These are phyloP conservation scores for Ophiodon elongatus DNA, from an alignment of 2,113 vertebrate species.

Conservation along the genomic window DNA sequence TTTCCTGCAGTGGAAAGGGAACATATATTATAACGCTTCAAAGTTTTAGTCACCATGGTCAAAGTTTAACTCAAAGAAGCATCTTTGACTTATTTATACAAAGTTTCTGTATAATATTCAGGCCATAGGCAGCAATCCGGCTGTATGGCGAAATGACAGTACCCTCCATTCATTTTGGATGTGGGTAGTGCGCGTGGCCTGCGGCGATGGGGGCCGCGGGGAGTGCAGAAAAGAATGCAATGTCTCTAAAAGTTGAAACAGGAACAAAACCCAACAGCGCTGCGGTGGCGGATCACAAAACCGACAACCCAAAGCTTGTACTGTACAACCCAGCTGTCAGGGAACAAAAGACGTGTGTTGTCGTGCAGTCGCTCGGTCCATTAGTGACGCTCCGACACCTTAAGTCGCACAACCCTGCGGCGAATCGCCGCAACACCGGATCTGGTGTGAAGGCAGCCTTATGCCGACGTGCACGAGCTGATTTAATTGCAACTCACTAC, in stretches of 20 bases:
- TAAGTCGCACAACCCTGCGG: neutral
- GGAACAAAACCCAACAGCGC: too few relatives aligned
- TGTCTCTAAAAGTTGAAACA: too few relatives aligned
- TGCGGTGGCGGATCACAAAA: too few relatives aligned
- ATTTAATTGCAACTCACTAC: slow-evolving; percentile 44
- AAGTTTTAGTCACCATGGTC: neutral
- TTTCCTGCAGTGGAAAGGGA: neutral
- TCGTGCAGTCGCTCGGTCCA: neutral
- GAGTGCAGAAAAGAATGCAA: too few relatives aligned
- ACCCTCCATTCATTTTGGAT: too few relatives aligned
- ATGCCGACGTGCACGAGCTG: neutral
- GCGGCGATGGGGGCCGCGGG: too few relatives aligned
- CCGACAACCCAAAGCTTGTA: neutral
- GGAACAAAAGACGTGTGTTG: neutral
- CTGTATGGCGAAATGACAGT: too few relatives aligned
- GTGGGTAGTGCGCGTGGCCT: too few relatives aligned
- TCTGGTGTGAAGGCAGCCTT: neutral
- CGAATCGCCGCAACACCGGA: neutral
- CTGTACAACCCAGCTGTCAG: neutral
- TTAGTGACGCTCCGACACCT: neutral
- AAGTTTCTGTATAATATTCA: neutral
- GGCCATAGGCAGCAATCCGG: too few relatives aligned
- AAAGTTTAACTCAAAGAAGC: neutral
- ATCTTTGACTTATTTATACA: neutral
- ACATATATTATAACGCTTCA: neutral